Evolutionary conservation across 2,797 vertebrate genomes (phyloP), one percentile per base, ranked within the genome.

Genomic region (Novumbra hubbsi): DNA sequence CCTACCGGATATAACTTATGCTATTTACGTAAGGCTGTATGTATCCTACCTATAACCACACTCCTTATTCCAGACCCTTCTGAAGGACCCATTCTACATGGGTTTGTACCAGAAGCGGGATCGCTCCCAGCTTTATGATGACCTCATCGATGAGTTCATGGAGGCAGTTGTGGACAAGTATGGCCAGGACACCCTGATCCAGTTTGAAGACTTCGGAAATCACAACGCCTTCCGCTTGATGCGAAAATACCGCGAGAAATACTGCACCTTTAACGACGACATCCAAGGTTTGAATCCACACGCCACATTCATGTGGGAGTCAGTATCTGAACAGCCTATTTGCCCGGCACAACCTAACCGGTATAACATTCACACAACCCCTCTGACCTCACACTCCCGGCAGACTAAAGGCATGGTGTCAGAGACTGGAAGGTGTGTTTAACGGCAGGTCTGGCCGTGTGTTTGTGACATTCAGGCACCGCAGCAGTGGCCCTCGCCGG

Each of bases 131-230:
- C 92, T 92, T 16, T 99, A 99, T 1, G 97, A 99, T 0, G 96
- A 98, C 62, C 93, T 99, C 24, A 99, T 99, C 5, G 98, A 99
- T 69, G 98, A 99, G 75, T 99, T 99, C 64, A 99, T 99, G 98
- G 96, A 98, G 68, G 98, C 97, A 19, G 95, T 99, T 27, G 96
- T 96, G 70, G 94, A 96, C 66, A 97, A 96, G 92, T 99, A 98
- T 0, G 98, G 97, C 45, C 96, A 95, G 88, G 95, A 94, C 86
- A 98, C 96, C 0, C 94, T 99, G 21, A 99, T 99, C 88, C 98
- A 99, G 52, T 99, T 99, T 84, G 98, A 99, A 78, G 98, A 99
- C 89, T 99, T 99, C 75, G 98, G 98, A 17, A 99, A 99, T 90
- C 96, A 98, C 91, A 99, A 99, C 0, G 98, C 98, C 1, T 99